Evolutionary conservation across 2,113 vertebrate genomes (phyloP), one percentile per base, ranked within the genome.

Genomic region (Laticauda laticaudata): DNA sequence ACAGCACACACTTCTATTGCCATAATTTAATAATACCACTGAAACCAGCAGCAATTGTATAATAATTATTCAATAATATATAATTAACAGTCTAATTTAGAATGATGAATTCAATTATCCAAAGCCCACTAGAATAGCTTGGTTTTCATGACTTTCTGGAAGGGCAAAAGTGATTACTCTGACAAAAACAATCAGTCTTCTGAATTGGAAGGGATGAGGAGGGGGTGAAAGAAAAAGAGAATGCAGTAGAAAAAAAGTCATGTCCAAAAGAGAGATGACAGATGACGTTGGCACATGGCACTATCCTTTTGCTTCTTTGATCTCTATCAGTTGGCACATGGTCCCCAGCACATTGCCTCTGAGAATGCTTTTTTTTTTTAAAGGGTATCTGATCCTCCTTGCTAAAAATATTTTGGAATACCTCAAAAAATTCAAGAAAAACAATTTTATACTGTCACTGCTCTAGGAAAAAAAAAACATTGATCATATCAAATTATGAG

Each of bases 401-500:
- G 12, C 48, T 87, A 51, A 87, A 55, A 26, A 81, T 39, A 75
- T 91, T 9, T 34, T 92, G 3, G 26, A 29, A 34, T 10, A 21
- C 6, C 15, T 87, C 15, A 81, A 55, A 92, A 75, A 51, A 69
- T 56, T 56, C n/a, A 24, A 54, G 55, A 45, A 91, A 91, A 90
- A 29, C n/a, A 94, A 90, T 54, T 94, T 92, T 1, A 0, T 89
- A 93, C n/a, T 12, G 86, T 86, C 93, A 81, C 0, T 91, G 39
- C 0, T 0, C 39, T 92, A 93, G 81, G 61, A 88, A 90, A 51
- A 92, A 69, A 34, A 69, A 93, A 18, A 12, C n/a, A 93, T 20
- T n/a, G 45, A 54, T 61, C 29, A 96, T 95, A 51, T 53, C 15
- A 34, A 81, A 81, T 20, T 39, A 39, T 6, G 69, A 39, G 69